phyloP scores from a whole-genome alignment of 23 tunicate species.

The Trididemnum nubilum region DNA sequence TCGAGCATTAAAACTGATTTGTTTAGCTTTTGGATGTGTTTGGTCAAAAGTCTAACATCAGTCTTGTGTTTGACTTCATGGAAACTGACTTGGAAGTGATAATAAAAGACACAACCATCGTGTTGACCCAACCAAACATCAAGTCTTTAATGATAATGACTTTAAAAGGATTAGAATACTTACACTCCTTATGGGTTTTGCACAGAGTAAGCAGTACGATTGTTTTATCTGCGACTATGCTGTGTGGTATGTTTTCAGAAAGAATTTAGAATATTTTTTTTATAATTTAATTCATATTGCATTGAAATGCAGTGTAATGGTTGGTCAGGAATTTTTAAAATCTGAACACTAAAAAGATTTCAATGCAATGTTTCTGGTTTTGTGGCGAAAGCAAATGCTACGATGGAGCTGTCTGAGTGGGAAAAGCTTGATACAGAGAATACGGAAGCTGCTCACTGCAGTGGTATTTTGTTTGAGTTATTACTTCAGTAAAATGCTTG shows the following conservation, averaged over 20 bases:
- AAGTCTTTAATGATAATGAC: conserved; percentile 85
- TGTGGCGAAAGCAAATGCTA: no score
- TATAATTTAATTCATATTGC: not conserved
- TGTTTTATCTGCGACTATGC: not conserved
- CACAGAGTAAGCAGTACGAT: conserved; percentile 67
- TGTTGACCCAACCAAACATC: conserved; percentile 73
- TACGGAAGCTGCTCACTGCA: no score
- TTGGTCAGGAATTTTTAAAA: no score
- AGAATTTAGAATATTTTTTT: not conserved
- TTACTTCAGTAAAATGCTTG: no score
- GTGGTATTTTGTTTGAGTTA: no score
- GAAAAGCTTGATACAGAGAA: no score
- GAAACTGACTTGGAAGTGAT: conserved; percentile 93
- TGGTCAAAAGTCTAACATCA: conserved; percentile 95
- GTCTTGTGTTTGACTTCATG: conserved; percentile 94
- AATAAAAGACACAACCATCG: conserved; percentile 74
- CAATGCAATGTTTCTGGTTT: no score
- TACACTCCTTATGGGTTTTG: conserved; percentile 78
- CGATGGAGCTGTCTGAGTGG: no score
- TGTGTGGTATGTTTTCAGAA: no score
- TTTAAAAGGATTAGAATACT: conserved; percentile 80
- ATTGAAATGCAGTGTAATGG: not conserved
- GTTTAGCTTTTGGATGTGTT: conserved; percentile 87
- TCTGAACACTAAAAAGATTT: no score
- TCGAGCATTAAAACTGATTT: no score